Evolutionary conservation across 2,797 vertebrate genomes (phyloP), one percentile per base, ranked within the genome.

Genomic region (Benthosema pterotum): DNA sequence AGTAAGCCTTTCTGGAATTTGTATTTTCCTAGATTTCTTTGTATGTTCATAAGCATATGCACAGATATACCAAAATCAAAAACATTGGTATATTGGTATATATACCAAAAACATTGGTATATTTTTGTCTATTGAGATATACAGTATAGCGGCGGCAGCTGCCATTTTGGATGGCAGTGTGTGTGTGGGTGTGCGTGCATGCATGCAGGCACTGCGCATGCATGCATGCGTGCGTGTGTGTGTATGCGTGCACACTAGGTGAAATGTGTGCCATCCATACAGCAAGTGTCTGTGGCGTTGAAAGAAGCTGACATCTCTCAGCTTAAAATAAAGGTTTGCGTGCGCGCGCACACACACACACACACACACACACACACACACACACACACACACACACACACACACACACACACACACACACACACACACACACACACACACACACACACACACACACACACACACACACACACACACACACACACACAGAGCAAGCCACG

Each of bases 291-390:
- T 19, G 50, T 12, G n/a, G 58, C 67, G 52, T 73, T 77, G 70
- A 54, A 54, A 65, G 56, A 48, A 12, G 60, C 56, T 60, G 47
- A 69, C 63, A 73, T 53, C 19, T 76, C 52, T 66, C 43, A 50
- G 63, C 63, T 11, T 71, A 72, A 83, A 84, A 83, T 83, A 74
- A 73, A 77, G 60, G 74, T 71, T 81, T 32, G 52, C 67, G n/a
- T n/a, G n/a, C n/a, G n/a, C n/a, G n/a, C n/a, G 62, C 60, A 52
- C 47, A 52, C 16, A 19, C 18, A 52, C 3, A 9, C 48, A 60
- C 53, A 62, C 57, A 74, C 45, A 77, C 51, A 65, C 69, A 74
- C 19, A 58, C 50, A 69, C 64, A 78, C 60, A 49, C 43, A 52
- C 45, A 61, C 18, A 58, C 9, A 67, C 43, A 22, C 32, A 15